Conservation (phyloP, 2,888 invertebrate genomes). For the Cyclophora albipunctata region DNA sequence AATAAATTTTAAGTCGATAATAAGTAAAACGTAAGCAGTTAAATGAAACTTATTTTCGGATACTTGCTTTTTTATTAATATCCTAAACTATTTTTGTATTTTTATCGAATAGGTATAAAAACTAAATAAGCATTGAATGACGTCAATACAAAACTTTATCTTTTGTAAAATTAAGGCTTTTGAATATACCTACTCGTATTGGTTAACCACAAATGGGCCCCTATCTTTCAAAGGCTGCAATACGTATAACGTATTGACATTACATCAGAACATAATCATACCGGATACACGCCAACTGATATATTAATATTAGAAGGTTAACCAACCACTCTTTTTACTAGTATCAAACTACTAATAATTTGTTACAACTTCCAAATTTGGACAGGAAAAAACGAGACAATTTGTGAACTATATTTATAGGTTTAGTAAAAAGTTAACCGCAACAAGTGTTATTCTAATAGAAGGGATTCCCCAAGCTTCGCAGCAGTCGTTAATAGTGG, state of each 20-base stretch:
- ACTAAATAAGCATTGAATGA: constrained; percentile 11
- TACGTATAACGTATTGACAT: constrained; percentile 36
- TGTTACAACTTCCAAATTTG: neutral
- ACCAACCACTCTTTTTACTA: constrained; percentile 28
- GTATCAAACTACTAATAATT: constrained; percentile 19
- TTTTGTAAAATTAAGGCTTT: constrained; percentile 3
- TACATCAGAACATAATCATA: constrained; percentile 51
- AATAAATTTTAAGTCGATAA: no score
- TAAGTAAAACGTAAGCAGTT: no score
- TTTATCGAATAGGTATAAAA: constrained; percentile 1
- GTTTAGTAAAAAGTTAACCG: no score
- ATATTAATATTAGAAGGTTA: constrained; percentile 51
- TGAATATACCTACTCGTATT: constrained; percentile 13
- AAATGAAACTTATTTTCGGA: no score
- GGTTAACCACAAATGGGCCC: constrained; percentile 27
- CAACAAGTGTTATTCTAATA: no score
- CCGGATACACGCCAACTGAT: constrained; percentile 46
- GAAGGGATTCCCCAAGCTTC: no score
- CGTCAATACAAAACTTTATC: constrained; percentile 12
- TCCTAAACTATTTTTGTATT: constrained; percentile 6
- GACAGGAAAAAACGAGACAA: no score
- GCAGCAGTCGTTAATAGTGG: no score
- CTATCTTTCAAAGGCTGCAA: constrained; percentile 21
- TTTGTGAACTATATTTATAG: no score
- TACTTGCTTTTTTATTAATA: neutral